phyloP scores from a whole-genome alignment of 64 coral and sea anemone genomes.

The Hydrozoanthus tunicans region DNA sequence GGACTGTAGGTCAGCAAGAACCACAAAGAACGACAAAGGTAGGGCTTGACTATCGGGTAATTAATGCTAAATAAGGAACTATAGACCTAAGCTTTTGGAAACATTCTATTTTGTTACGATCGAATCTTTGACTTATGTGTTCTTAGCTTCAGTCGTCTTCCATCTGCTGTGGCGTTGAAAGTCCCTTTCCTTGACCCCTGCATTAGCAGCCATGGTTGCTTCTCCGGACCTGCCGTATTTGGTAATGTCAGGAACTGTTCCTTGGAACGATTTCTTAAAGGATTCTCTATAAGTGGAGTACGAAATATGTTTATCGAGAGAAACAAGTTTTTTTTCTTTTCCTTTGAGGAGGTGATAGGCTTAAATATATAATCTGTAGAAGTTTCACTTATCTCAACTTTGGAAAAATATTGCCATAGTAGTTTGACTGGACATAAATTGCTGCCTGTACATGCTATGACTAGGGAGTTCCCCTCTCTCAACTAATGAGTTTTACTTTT shows the following conservation, averaged over 20 bases:
- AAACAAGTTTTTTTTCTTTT: constrained; percentile 34
- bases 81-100: background rate
- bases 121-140: background rate
- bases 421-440: constrained; percentile 38
- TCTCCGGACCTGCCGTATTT: constrained; percentile 37
- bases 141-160: background rate
- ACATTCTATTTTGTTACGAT: background rate
- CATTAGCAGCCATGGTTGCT: constrained; percentile 27
- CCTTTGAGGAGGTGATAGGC: constrained; percentile 36
- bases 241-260: constrained; percentile 39
- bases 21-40: no score
- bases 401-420: background rate
- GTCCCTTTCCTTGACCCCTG: background rate
- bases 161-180: background rate
- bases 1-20: no score
- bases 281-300: constrained; percentile 45
- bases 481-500: constrained; percentile 60
- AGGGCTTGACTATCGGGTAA: no score
- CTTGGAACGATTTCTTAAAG: constrained; percentile 45
- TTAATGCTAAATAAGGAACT: background rate
- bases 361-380: constrained; percentile 38
- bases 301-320: constrained; percentile 53
- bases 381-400: constrained; percentile 36
- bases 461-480: constrained; percentile 48
- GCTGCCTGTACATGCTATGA: background rate